A percentile compares a stretch with the other conserved stretches of the same genome.
These are phyloP conservation scores for Brachypodius melanocephalos DNA, from an alignment of 2,113 vertebrate species.

Conservation along the genomic window DNA sequence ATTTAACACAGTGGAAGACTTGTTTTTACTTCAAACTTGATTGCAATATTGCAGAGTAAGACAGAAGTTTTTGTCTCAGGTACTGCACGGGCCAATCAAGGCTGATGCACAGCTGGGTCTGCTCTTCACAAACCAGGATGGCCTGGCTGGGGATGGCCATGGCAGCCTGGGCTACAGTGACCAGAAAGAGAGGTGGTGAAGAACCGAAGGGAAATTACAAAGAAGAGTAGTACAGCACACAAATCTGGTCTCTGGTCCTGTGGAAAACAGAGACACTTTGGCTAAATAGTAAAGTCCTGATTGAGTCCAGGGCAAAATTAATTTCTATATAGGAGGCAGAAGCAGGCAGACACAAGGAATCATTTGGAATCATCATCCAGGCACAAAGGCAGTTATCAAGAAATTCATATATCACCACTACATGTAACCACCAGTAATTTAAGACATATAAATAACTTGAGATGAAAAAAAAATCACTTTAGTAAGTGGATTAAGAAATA, in stretches of 20 bases:
- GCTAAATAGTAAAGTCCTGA: neutral
- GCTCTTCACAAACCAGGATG: neutral
- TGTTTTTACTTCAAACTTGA: neutral
- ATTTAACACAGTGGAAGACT: neutral
- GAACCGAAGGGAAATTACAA: neutral
- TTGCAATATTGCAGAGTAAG: neutral
- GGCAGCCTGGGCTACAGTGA: neutral
- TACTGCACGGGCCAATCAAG: neutral
- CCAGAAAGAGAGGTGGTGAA: neutral
- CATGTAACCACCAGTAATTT: neutral
- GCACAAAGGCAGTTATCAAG: neutral
- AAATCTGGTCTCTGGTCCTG: neutral
- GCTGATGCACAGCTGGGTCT: neutral
- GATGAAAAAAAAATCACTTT: neutral
- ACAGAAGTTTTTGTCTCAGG: neutral
- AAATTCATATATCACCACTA: neutral
- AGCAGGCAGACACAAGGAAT: neutral
- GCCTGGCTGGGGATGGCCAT: neutral
- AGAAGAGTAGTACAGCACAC: neutral
- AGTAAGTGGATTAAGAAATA: neutral
- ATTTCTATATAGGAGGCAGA: neutral
- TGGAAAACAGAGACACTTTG: neutral
- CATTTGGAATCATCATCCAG: neutral
- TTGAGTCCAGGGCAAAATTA: neutral
- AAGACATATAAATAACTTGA: neutral